Conservation (phyloP, 2,113 vertebrate species). For the Poecile atricapillus region DNA sequence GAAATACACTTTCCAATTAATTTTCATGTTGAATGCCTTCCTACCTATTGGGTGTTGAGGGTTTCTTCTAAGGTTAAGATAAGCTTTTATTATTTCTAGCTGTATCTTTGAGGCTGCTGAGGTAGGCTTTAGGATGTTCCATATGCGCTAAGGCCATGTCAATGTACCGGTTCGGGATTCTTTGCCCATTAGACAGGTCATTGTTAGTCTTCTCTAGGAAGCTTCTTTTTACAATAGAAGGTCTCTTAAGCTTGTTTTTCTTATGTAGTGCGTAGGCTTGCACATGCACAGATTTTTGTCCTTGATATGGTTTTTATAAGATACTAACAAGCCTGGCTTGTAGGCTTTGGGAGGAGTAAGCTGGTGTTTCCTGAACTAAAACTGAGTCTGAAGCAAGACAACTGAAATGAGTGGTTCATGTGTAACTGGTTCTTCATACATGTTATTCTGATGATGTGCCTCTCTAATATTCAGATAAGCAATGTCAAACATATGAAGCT, state of each 20-base stretch:
- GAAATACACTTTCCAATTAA: background rate
- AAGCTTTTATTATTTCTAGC: background rate
- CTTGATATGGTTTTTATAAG: background rate
- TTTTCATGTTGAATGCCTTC: background rate
- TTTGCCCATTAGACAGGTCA: background rate
- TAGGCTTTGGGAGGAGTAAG: background rate
- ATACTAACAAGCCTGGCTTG: background rate
- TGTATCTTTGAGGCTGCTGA: background rate
- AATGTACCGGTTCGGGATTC: background rate
- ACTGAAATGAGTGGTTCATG: background rate
- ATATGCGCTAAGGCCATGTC: accelerated
- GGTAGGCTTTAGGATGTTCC: background rate
- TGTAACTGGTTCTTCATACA: background rate
- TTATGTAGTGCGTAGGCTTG: background rate
- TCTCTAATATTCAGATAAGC: background rate
- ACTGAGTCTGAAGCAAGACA: background rate
- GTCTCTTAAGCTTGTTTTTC: background rate
- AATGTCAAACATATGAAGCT: background rate
- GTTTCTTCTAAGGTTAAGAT: background rate
- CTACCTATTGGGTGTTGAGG: background rate
- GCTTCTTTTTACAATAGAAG: background rate
- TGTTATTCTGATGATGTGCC: background rate
- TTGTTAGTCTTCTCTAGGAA: background rate
- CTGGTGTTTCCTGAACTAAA: background rate
- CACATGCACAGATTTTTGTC: background rate